phyloP scores from a whole-genome alignment of 1,140 invertebrate species.

The Drosophila quadrilineata region DNA sequence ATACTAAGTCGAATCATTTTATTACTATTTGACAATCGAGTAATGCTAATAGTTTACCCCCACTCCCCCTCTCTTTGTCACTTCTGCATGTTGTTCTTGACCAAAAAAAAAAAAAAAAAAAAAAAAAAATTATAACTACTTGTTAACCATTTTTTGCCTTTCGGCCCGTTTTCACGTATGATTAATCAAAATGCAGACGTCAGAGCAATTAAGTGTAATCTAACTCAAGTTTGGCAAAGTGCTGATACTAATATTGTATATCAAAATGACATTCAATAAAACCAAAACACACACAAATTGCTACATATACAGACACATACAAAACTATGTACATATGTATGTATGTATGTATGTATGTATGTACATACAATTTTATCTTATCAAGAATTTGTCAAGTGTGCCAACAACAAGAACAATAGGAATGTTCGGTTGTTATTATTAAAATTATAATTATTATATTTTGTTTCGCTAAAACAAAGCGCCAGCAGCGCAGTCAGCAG shows the following conservation, averaged over 20 bases:
- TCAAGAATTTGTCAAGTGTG: conserved; percentile 36
- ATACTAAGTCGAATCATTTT: background rate
- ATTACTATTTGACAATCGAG: conserved; percentile 1
- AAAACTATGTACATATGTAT: no score
- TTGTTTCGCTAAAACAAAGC: conserved; percentile 45
- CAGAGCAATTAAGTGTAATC: conserved; percentile 63
- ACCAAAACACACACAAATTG: conserved; percentile 36
- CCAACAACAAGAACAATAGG: conserved; percentile 28
- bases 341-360: conserved; percentile 7
- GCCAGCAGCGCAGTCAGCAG: conserved; percentile 37
- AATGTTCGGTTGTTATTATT: conserved; percentile 17
- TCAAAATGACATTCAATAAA: conserved; percentile 71
- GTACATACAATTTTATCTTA: conserved; percentile 56
- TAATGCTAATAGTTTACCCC: no score
- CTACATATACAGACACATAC: conserved; percentile 1
- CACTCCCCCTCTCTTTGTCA: background rate
- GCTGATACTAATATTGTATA: conserved; percentile 44
- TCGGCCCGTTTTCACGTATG: conserved; percentile 26
- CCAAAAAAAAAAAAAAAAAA: conserved; percentile 13
- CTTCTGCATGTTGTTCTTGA: conserved; percentile 21
- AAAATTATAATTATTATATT: no score
- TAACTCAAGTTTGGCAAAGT: conserved; percentile 34
- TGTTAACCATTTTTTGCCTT: conserved; percentile 13
- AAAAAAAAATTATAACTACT: no score
- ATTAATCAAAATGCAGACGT: conserved; percentile 57